Evolutionary conservation across 2,797 vertebrate genomes (phyloP).

Genomic region (Anniella stebbinsi): DNA sequence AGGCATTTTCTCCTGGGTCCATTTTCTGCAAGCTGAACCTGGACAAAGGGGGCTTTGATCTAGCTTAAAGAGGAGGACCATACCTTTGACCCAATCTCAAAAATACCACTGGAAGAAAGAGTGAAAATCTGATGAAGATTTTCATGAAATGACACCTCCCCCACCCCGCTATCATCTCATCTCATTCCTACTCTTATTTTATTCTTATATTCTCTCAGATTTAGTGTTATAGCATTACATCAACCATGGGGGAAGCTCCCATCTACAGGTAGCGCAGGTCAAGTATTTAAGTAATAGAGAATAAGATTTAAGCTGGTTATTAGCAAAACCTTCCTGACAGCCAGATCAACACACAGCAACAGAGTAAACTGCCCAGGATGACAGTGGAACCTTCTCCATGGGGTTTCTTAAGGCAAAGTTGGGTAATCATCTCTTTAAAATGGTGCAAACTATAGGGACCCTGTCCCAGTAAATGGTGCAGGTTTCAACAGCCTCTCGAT

Average conservation of each 20-base stretch:
- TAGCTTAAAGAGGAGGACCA: background rate
- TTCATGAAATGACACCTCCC: background rate
- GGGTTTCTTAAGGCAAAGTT: background rate
- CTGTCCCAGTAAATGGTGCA: fast-evolving
- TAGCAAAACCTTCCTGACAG: background rate
- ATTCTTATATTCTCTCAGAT: background rate
- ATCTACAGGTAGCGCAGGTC: background rate
- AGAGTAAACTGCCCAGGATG: background rate
- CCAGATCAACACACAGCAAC: background rate
- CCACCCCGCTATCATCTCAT: background rate
- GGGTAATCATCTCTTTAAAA: background rate
- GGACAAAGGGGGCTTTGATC: background rate
- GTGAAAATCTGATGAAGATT: background rate
- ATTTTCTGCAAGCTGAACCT: background rate
- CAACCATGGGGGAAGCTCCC: background rate
- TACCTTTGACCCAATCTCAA: background rate
- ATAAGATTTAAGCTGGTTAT: background rate
- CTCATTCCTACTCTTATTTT: background rate
- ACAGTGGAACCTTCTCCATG: background rate
- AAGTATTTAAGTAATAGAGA: background rate
- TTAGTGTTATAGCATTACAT: background rate
- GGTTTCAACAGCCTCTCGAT: background rate
- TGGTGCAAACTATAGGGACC: background rate
- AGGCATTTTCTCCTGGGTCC: background rate
- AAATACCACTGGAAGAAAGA: background rate